phyloP scores from a whole-genome alignment of 1,140 invertebrate genomes.

The Copidosoma floridanum region DNA sequence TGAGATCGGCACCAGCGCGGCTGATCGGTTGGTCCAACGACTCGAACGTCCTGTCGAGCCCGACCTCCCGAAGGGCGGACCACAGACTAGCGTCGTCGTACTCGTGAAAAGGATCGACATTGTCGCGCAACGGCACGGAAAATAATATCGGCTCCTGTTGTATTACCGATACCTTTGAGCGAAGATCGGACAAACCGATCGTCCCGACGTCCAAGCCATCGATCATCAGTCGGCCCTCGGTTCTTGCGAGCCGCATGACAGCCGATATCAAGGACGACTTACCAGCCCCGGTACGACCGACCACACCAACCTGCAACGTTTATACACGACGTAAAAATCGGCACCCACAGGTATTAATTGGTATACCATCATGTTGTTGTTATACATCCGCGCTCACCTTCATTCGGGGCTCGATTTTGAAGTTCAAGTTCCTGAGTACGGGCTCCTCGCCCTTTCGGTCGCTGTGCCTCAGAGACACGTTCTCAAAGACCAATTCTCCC shows the following conservation, averaged over 20 bases:
- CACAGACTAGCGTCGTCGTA: neutral
- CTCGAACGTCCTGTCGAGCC: constrained; percentile 61
- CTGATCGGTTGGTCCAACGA: neutral
- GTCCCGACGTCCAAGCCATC: neutral
- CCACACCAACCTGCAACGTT: constrained; percentile 30
- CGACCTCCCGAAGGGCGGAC: constrained; percentile 4
- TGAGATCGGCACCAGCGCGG: neutral
- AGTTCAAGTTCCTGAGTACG: constrained; percentile 11
- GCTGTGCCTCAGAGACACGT: neutral
- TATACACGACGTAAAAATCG: constrained; percentile 56
- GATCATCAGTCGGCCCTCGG: neutral
- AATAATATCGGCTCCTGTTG: constrained; percentile 9
- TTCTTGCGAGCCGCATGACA: constrained; percentile 1
- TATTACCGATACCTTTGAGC: constrained; percentile 2
- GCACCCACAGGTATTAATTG: constrained; percentile 63
- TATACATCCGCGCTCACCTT: constrained; percentile 31
- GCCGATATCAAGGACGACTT: constrained; percentile 9
- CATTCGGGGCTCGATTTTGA: neutral
- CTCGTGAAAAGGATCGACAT: constrained; percentile 6
- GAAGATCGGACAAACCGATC: neutral
- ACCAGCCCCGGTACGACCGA: constrained; percentile 16
- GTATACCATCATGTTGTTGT: constrained; percentile 61
- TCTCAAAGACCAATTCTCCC: constrained; percentile 2
- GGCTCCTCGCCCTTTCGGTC: neutral
- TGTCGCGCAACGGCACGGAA: neutral